Base-by-base conservation (phyloP, 2,888 invertebrate species). In the Eumacrocentrus americanus region DNA sequence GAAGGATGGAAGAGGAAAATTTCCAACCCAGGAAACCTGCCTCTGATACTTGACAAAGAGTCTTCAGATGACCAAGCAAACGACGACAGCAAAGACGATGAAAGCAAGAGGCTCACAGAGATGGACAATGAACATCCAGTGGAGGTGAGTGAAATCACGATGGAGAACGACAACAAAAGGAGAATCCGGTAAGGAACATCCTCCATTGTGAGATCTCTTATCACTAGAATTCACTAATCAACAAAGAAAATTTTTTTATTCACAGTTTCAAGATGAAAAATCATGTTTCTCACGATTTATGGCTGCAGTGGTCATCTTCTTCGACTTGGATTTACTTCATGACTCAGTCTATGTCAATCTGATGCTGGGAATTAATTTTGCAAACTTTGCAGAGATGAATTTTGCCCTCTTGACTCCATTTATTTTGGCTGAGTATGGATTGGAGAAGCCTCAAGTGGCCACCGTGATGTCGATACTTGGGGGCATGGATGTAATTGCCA, bases 391-490 rank as follows among this genome's bases (percentile, higher is more conserved):
- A 3, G 91, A 91, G 76, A 70, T 90, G 4, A 91, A 91, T 75
- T 91, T 91, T 74, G 88, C 90, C 1, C 85, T 90, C 50, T 72
- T 91, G 50, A 90, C 89, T 0, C 90, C 91, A 1, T 89, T 90
- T 65, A 88, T 91, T 67, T 80, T 91, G n/a, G 84, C 84, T 14
- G 90, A 90, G 70, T 88, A 87, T 70, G 85, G 88, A 0, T 86
- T 88, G 68, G 80, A 80, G 1, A 85, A 85, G 68, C 70, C 82
- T 2, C 82, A 90, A 78, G 87, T 88, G 0, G 90, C 91, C 0
- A 79, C 86, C 11, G 87, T 87, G 53, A 89, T 90, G 88, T 90
- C 90, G 0, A 77, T 89, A 40, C 81, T 90, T 62, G 90, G 86
- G 3, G 86, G 86, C 22, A 82, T 88, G 38, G 91, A 91, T 70